Base-by-base conservation (phyloP, 2,113 vertebrate species). In the Gadus chalcogrammus region DNA sequence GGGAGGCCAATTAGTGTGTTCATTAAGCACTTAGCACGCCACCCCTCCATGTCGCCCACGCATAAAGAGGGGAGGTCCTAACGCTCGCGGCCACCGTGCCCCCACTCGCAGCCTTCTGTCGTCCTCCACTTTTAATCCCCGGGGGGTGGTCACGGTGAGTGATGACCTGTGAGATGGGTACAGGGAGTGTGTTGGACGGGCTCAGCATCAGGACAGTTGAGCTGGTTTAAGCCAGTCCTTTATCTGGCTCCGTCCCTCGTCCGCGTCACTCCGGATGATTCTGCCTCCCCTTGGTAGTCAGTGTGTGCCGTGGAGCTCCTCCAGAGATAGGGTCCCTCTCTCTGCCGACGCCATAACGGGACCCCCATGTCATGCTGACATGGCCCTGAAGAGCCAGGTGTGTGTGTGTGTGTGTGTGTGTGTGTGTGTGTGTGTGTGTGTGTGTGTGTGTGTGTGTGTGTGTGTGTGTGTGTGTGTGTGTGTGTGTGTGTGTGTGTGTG, bases 221-320 rank as follows among this genome's bases (percentile, higher is more conserved):
- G 66, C 52, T 80, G 78, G 81, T 82, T 80, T 77, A 76, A 80
- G 70, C 72, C 80, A 38, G 68, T 77, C 64, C 15, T 79, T 72
- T 74, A 55, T 81, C 74, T 78, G 59, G 65, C 67, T 24, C 68
- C 60, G 69, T 31, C n/a, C 0, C 62, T 83, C 82, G 85, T 73
- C 87, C 85, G 82, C 81, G 65, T 79, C 66, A 72, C 77, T 81
- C 75, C 56, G 64, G 74, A 83, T 82, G 83, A 84, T 84, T 87
- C 84, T 83, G 74, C 79, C 71, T 55, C 42, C 55, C 65, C 65
- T 73, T 78, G 68, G 73, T 79, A 67, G 71, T 76, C 75, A 64
- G 11, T 1, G 22, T 7, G 22, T 17, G 6, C 59, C 15, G 18
- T 12, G 59, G 31, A 35, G 31, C 31, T 35, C 31, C 31, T 35